Evolutionary conservation across 2,797 vertebrate species (phyloP), one percentile per base, ranked within the genome.

Genomic region (Darevskia nairensis): DNA sequence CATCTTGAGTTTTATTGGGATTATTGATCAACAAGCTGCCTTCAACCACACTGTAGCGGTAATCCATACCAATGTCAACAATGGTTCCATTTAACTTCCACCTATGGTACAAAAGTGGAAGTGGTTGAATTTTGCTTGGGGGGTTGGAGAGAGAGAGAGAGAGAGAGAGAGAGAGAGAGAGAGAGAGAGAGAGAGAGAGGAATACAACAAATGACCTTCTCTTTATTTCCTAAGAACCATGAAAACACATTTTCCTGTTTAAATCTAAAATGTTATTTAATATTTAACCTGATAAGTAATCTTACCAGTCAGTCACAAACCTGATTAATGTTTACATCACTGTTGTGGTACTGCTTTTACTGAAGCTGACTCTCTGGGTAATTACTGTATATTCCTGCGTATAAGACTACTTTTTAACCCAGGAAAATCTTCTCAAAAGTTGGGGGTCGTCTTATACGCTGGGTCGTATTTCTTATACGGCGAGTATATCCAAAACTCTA

Each of bases 11-110:
- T 96, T 98, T 98, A 96, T 98, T 98, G 93, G 98, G 98, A 89
- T 97, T 97, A 95, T 95, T 98, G 98, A 99, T 99, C 96, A 98
- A 91, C 92, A 99, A 97, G 97, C 97, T 99, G 91, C 98, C 98
- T 96, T 98, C 98, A 92, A 98, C 97, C 88, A 98, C 91, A 86
- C 97, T 98, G 97, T 98, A 98, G 96, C 97, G 98, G 85, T 97
- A 98, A 97, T 98, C 98, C 94, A 97, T 97, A 94, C 97, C 97
- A 27, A 96, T 94, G 93, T 96, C 97, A 87, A 99, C 96, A 86
- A 97, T 96, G 15, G 98, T 98, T 64, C 98, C 97, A 66, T 99
- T 99, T 93, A 99, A 95, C 96, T 98, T 99, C 99, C 99, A 99
- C 96, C 99, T 99, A 93, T 1, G 94, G 95, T 94, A 93, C 82